phyloP scores from a whole-genome alignment of 1,140 invertebrate genomes.

The Odontomachus brunneus region DNA sequence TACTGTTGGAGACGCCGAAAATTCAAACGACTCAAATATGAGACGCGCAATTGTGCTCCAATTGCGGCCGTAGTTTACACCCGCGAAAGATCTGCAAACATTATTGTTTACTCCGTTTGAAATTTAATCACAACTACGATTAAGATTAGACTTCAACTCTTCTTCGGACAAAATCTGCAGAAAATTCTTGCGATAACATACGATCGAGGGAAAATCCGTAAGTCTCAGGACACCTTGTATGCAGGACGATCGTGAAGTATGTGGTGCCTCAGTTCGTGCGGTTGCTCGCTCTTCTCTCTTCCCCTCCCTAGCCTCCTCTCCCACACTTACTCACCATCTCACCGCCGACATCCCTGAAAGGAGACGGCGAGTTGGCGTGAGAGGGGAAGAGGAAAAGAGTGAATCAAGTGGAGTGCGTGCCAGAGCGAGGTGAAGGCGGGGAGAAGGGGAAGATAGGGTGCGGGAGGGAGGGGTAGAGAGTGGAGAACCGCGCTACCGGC shows the following conservation, averaged over 20 bases:
- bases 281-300: conserved; percentile 40
- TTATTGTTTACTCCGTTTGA: too few relatives aligned
- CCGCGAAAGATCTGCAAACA: too few relatives aligned
- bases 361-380: conserved; percentile 31
- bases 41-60: too few relatives aligned
- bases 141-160: too few relatives aligned
- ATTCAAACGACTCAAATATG: too few relatives aligned
- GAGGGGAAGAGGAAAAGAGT: conserved; percentile 56
- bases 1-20: too few relatives aligned
- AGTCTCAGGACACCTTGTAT: conserved; percentile 34
- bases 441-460: conserved; percentile 6
- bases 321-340: conserved; percentile 25
- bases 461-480: conserved; percentile 39
- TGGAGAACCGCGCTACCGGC: conserved; percentile 60
- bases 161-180: too few relatives aligned
- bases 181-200: too few relatives aligned
- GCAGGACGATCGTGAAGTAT: conserved; percentile 53
- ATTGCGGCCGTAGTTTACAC: too few relatives aligned
- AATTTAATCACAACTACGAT: too few relatives aligned
- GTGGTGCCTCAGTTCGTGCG: conserved; percentile 53
- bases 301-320: conserved; percentile 16
- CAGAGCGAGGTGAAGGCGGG: neutral
- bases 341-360: conserved; percentile 46
- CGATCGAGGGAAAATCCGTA: neutral
- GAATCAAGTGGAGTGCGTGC: conserved; percentile 57